Conservation (phyloP, 1,140 invertebrate species). For the Bombus impatiens region DNA sequence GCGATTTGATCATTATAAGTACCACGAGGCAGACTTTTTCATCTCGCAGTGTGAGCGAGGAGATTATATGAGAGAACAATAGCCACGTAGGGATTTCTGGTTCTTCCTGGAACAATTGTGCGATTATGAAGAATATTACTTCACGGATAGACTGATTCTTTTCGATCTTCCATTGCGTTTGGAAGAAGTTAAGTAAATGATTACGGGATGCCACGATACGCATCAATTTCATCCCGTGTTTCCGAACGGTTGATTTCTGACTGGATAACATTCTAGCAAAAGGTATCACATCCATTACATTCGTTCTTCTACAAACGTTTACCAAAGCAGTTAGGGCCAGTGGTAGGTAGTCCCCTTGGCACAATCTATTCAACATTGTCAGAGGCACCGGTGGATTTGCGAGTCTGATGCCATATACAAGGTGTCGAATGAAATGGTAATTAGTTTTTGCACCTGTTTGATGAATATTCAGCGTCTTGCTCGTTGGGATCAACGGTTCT, state of each 20-base stretch:
- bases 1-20: neutral
- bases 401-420: neutral
- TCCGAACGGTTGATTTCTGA: slow-evolving; percentile 64
- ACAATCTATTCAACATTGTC: slow-evolving; percentile 53
- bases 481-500: slow-evolving; percentile 53
- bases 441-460: neutral
- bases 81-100: slow-evolving; percentile 58
- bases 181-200: slow-evolving; percentile 51
- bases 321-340: neutral
- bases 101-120: slow-evolving; percentile 54
- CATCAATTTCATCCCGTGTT: slow-evolving; percentile 72
- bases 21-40: neutral
- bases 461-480: slow-evolving; percentile 33
- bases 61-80: slow-evolving; percentile 52
- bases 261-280: slow-evolving; percentile 55
- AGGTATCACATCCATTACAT: slow-evolving; percentile 26
- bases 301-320: slow-evolving; percentile 39
- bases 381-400: slow-evolving; percentile 67
- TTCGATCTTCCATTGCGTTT: slow-evolving; percentile 52
- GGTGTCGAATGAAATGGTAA: neutral
- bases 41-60: slow-evolving; percentile 52
- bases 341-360: slow-evolving; percentile 64
- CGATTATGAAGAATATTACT: slow-evolving; percentile 53
- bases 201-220: slow-evolving; percentile 33
- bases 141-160: slow-evolving; percentile 68